These are phyloP conservation scores for Lepisosteus oculatus DNA, from an alignment of 2,113 vertebrate species.

Conservation along the genomic window DNA sequence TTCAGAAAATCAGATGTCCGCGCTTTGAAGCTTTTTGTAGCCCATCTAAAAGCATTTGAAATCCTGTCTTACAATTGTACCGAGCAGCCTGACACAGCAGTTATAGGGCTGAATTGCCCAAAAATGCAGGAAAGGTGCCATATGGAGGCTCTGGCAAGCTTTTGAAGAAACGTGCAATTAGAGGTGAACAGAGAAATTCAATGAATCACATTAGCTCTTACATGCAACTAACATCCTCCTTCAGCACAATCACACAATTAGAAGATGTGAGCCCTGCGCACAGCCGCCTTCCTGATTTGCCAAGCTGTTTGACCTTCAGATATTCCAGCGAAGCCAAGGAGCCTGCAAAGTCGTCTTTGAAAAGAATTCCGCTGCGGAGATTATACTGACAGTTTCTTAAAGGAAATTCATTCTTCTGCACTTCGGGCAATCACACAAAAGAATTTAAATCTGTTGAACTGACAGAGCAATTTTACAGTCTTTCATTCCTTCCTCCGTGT, in stretches of 20 bases:
- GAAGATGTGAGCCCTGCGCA: background rate
- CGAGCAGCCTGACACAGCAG: slow-evolving; percentile 14
- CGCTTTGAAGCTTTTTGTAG: slow-evolving; percentile 4
- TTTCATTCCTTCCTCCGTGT: too few species aligned
- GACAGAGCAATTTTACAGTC: too few species aligned
- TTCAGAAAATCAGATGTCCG: slow-evolving; percentile 9
- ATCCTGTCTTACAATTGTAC: background rate
- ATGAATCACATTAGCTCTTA: background rate
- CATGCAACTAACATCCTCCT: background rate
- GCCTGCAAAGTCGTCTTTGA: background rate
- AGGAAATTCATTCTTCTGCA: background rate
- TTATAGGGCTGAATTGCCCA: background rate
- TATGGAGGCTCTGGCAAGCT: background rate
- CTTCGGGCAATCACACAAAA: background rate
- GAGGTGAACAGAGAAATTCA: slow-evolving; percentile 1
- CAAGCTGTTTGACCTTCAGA: background rate
- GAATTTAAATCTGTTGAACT: too few species aligned
- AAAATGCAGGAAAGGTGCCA: background rate
- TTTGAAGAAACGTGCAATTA: background rate
- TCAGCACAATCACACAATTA: background rate
- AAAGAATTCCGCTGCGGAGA: background rate
- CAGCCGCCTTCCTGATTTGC: background rate
- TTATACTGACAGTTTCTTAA: background rate
- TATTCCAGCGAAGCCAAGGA: background rate
- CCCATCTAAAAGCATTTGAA: slow-evolving; percentile 2